A percentile compares a stretch with the other conserved stretches of the same genome.
Conservation (phyloP, 2,888 invertebrate species). For the Empis stercorea region DNA sequence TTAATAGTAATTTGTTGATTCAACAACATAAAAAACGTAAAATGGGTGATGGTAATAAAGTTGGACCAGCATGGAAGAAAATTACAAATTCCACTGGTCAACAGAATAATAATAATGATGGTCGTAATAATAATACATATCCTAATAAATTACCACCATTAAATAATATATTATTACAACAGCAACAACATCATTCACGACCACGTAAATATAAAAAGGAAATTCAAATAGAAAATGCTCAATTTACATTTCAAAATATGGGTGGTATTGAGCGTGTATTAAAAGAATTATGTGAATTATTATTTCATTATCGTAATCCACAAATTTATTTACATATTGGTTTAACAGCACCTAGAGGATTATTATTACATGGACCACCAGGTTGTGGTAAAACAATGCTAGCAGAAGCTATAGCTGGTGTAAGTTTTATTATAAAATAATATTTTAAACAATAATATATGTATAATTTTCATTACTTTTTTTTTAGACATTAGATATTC, state of each 20-base stretch:
- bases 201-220: slow-evolving; percentile 25
- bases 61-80: too few relatives aligned
- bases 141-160: too few relatives aligned
- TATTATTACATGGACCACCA: slow-evolving; percentile 89
- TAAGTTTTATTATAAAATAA: slow-evolving; percentile 33
- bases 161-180: background rate
- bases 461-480: background rate
- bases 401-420: slow-evolving; percentile 72
- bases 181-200: slow-evolving; percentile 13
- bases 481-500: slow-evolving; percentile 45
- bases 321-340: slow-evolving; percentile 78
- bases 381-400: slow-evolving; percentile 84
- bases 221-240: slow-evolving; percentile 15
- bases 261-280: slow-evolving; percentile 69
- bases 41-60: background rate
- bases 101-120: too few relatives aligned
- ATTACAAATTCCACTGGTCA: too few relatives aligned
- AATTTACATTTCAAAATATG: slow-evolving; percentile 41
- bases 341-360: slow-evolving; percentile 76
- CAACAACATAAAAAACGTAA: slow-evolving; percentile 11
- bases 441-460: background rate
- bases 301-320: slow-evolving; percentile 80
- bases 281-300: slow-evolving; percentile 55
- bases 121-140: too few relatives aligned
- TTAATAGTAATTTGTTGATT: background rate